Conservation (phyloP, 2,797 vertebrate genomes). For the Gephyroberyx darwinii region DNA sequence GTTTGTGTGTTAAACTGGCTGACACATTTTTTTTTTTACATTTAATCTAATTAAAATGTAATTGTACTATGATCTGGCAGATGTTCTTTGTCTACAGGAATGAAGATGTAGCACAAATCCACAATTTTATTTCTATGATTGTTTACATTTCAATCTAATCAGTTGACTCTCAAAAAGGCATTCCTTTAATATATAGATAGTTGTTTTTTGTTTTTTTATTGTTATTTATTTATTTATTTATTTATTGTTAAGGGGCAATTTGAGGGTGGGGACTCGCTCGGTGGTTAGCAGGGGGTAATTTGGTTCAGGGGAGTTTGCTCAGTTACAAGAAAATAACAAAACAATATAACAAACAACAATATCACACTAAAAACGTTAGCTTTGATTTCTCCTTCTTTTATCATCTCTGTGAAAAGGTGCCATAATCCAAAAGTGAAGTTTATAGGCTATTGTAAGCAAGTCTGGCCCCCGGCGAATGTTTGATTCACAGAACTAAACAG, state of each 20-base stretch:
- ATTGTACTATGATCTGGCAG: neutral
- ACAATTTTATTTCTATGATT: neutral
- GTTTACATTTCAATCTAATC: neutral
- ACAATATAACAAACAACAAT: neutral
- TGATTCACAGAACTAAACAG: conserved; percentile 43
- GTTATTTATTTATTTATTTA: neutral
- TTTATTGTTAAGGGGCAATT: too few relatives aligned
- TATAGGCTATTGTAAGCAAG: conserved; percentile 21
- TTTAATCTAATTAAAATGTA: too few relatives aligned
- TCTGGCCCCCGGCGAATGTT: conserved; percentile 21
- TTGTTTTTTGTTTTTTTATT: neutral
- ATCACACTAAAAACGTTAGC: neutral
- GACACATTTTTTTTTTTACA: neutral
- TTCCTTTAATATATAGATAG: too few relatives aligned
- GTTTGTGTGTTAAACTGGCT: neutral
- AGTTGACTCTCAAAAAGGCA: neutral
- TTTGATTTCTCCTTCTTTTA: conserved; percentile 31
- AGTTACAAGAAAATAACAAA: conserved; percentile 5
- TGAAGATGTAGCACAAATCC: conserved; percentile 14
- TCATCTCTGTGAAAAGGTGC: neutral
- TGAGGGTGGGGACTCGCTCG: too few relatives aligned
- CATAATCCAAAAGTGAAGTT: conserved; percentile 24
- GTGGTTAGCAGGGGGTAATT: neutral
- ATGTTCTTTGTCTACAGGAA: conserved; percentile 9
- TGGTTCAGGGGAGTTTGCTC: conserved; percentile 7